These are phyloP conservation scores for Aplidium turbinatum DNA, from an alignment of 23 tunicate species.

Conservation along the genomic window DNA sequence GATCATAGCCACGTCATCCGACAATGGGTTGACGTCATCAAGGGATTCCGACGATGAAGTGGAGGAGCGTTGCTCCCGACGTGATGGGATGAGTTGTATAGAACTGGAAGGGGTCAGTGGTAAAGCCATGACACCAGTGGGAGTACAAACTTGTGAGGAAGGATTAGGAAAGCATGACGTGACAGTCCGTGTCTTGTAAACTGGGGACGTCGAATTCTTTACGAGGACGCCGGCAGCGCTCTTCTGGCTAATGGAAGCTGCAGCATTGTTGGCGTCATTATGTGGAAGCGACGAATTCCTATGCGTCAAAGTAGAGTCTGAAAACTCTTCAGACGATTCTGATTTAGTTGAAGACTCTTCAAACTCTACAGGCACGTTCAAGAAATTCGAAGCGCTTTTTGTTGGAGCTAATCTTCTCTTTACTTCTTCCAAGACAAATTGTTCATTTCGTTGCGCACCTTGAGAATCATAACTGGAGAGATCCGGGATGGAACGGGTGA, in stretches of 20 bases:
- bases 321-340: slow-evolving; percentile 8
- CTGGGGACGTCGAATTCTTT: slow-evolving; percentile 41
- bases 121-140: background rate
- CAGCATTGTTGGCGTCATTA: slow-evolving; percentile 3
- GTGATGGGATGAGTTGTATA: no score
- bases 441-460: slow-evolving; percentile 3
- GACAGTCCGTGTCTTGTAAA: slow-evolving; percentile 20
- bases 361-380: no score
- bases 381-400: slow-evolving; percentile 1
- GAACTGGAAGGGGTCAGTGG: background rate
- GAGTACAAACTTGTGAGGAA: background rate
- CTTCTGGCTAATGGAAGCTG: slow-evolving; percentile 13
- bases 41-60: slow-evolving; percentile 1
- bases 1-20: slow-evolving; percentile 21
- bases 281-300: slow-evolving; percentile 14
- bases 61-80: background rate
- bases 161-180: slow-evolving; percentile 13
- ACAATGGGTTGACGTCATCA: background rate
- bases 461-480: slow-evolving; percentile 5
- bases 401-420: slow-evolving; percentile 6
- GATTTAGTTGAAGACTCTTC: background rate
- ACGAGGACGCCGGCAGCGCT: no score
- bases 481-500: slow-evolving; percentile 36
- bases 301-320: background rate
- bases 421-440: slow-evolving; percentile 11